These are phyloP conservation scores for Sula dactylatra DNA, from an alignment of 2,113 vertebrate species.

Conservation along the genomic window DNA sequence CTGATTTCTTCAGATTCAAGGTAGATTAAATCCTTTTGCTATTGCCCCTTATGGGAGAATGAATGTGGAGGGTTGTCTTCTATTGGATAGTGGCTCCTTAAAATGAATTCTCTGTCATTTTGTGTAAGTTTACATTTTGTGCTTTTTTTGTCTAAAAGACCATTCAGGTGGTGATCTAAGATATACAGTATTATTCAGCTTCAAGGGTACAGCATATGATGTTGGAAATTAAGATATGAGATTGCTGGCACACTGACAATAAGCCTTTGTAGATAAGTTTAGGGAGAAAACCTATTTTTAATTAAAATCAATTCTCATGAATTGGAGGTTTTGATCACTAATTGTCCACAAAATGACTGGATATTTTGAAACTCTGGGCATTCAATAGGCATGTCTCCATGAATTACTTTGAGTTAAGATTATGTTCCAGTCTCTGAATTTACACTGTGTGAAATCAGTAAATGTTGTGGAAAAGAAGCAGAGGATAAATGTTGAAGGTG, in stretches of 20 bases:
- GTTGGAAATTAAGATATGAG: not conserved
- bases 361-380: not conserved
- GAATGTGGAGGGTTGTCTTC: not conserved
- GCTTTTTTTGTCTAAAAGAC: not conserved
- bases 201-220: not conserved
- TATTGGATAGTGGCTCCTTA: not conserved
- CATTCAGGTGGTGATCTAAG: not conserved
- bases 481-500: not conserved
- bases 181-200: not conserved
- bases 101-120: not conserved
- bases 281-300: not conserved
- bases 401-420: conserved; percentile 9
- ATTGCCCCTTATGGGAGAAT: not conserved
- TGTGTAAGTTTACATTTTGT: not conserved
- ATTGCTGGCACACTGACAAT: not conserved
- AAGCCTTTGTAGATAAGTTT: conserved; percentile 19
- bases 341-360: not conserved
- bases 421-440: not conserved
- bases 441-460: not conserved
- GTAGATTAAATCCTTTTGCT: not conserved
- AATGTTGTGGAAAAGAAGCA: not conserved
- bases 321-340: conserved; percentile 29
- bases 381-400: not conserved
- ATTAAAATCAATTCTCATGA: conserved; percentile 54
- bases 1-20: not conserved